phyloP scores from a whole-genome alignment of 2,888 invertebrate genomes.

The Acronicta psi region DNA sequence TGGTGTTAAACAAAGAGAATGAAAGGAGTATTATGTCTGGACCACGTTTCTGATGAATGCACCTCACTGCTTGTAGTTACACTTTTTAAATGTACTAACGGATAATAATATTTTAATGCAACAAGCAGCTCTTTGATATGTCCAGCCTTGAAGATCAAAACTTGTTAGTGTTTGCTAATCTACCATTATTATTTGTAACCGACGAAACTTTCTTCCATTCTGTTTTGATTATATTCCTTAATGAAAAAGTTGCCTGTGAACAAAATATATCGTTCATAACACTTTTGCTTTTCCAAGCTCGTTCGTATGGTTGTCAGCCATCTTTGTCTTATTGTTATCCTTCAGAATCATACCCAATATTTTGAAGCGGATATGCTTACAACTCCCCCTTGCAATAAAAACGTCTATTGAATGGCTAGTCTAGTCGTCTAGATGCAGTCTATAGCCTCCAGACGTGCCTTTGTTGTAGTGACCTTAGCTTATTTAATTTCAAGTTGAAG shows the following conservation, averaged over 20 bases:
- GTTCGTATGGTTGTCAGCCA: slow-evolving; percentile 35
- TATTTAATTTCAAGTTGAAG: slow-evolving; percentile 85
- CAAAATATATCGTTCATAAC: too few species aligned
- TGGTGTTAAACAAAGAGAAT: slow-evolving; percentile 79
- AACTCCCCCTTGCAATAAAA: slow-evolving; percentile 64
- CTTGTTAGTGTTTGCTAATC: slow-evolving; percentile 5
- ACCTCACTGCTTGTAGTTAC: slow-evolving; percentile 15
- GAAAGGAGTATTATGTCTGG: slow-evolving; percentile 81
- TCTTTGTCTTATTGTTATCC: slow-evolving; percentile 47
- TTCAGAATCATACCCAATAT: slow-evolving; percentile 46
- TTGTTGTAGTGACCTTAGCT: slow-evolving; percentile 82
- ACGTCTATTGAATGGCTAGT: slow-evolving; percentile 63
- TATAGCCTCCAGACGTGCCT: slow-evolving; percentile 65
- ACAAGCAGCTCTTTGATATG: slow-evolving; percentile 23
- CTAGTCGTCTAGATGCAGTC: slow-evolving; percentile 83
- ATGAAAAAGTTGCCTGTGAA: too few species aligned
- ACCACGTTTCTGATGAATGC: slow-evolving; percentile 61
- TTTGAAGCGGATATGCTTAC: slow-evolving; percentile 60
- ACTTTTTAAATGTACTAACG: slow-evolving; percentile 24
- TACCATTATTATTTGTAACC: neutral
- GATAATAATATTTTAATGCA: slow-evolving; percentile 37
- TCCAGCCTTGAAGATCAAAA: slow-evolving; percentile 10
- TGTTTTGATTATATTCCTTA: too few species aligned
- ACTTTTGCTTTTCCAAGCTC: slow-evolving; percentile 44
- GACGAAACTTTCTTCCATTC: neutral